phyloP scores from a whole-genome alignment of 2,113 vertebrate species.

The Platichthys flesus region DNA sequence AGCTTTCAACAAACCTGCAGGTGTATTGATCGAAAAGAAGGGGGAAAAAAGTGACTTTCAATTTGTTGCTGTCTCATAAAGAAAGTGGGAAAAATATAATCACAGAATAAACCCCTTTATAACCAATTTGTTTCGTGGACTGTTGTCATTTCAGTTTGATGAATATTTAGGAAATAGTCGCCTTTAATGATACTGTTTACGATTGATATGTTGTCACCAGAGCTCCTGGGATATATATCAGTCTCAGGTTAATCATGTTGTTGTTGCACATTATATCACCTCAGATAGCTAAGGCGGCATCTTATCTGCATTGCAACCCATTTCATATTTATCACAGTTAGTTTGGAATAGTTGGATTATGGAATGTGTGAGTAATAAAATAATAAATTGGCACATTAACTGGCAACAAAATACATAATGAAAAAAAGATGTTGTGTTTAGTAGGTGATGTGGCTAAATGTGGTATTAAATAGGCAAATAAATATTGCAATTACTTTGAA shows the following conservation, averaged over 20 bases:
- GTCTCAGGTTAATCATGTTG: no score
- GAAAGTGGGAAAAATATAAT: background rate
- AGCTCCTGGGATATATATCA: no score
- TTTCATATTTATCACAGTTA: background rate
- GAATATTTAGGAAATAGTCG: background rate
- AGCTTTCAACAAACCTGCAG: constrained; percentile 6
- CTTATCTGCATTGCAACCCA: no score
- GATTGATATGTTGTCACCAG: no score
- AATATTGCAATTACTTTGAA: background rate
- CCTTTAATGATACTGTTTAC: background rate
- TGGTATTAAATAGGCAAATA: background rate
- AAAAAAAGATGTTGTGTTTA: background rate
- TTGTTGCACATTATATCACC: no score
- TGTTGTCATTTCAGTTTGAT: background rate
- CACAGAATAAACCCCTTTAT: background rate
- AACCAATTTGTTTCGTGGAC: background rate
- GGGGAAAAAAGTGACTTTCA: background rate
- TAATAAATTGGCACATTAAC: background rate
- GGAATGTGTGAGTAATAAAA: background rate
- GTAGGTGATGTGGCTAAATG: background rate
- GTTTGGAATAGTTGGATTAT: background rate
- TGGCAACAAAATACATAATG: background rate
- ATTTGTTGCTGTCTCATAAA: background rate
- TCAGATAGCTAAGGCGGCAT: no score
- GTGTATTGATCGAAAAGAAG: background rate